These are phyloP conservation scores for Polyploca ridens DNA, from an alignment of 2,888 invertebrate genomes.

Conservation along the genomic window DNA sequence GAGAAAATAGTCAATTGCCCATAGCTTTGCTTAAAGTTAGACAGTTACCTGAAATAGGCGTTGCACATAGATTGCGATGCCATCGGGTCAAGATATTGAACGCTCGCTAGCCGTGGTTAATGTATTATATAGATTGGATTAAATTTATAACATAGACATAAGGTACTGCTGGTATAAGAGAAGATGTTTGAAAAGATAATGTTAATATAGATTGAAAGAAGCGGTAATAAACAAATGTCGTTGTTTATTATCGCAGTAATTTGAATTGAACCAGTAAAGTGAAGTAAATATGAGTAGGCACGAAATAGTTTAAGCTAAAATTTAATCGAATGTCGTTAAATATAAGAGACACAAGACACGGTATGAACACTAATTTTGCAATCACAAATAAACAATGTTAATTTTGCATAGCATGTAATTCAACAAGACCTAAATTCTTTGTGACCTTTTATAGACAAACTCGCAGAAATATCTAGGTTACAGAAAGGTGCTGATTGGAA, in stretches of 20 bases:
- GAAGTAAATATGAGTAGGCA: background rate
- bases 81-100: conserved; percentile 32
- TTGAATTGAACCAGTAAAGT: background rate
- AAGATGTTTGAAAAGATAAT: background rate
- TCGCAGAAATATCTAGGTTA: background rate
- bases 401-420: conserved; percentile 1
- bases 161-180: background rate
- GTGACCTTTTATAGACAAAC: background rate
- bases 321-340: conserved; percentile 2
- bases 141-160: background rate
- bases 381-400: background rate
- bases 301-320: background rate
- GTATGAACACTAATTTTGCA: background rate
- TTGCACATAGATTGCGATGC: conserved; percentile 40
- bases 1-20: background rate
- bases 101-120: conserved; percentile 5
- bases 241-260: too few species aligned
- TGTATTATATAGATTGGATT: background rate
- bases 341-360: background rate
- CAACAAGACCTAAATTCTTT: conserved; percentile 1
- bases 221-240: background rate
- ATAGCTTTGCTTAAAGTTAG: background rate
- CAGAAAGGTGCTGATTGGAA: conserved; percentile 3
- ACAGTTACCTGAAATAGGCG: conserved; percentile 23
- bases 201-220: background rate